Base-by-base conservation (phyloP, 2,113 vertebrate genomes). In the Percopsis transmontana region DNA sequence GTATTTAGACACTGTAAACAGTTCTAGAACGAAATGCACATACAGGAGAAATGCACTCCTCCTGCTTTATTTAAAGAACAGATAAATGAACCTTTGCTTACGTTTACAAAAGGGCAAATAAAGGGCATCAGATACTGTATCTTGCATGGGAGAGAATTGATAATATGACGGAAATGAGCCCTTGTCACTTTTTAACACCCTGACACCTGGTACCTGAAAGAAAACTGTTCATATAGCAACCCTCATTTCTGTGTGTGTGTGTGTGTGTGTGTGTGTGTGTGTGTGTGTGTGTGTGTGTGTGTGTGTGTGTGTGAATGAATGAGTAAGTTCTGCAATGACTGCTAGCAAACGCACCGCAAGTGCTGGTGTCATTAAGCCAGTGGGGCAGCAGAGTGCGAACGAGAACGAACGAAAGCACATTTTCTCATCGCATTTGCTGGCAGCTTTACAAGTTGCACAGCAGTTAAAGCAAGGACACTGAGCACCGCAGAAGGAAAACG, bases 151-250 rank as follows among this genome's bases (percentile, higher is more conserved):
- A 80, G n/a, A 3, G 24, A 33, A 80, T 77, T 62, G 70, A 72
- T 41, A 50, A 39, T 15, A 45, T 60, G 42, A 47, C 44, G 59
- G 40, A 62, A 59, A 58, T 79, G 58, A 76, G 45, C 53, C 45
- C 27, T 33, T 61, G 67, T 72, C 77, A 70, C 71, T 80, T 76
- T 89, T 84, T 83, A 80, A 87, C 73, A 81, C 72, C 61, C 68
- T 76, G 68, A 79, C 74, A 80, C 68, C 74, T 77, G 74, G 70
- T 76, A 91, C 88, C 87, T 91, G 83, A 84, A 87, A 87, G 72
- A 83, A 68, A 85, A 66, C 77, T 66, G 90, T 91, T 88, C 88
- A 90, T 91, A 90, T 92, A 86, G 91, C 88, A 91, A 92, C 91
- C 64, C 66, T 44, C 13, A 33, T 33, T 33, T 33, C 27, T 33